Conservation (phyloP, 2,888 invertebrate species). For the Erynnis tages region DNA sequence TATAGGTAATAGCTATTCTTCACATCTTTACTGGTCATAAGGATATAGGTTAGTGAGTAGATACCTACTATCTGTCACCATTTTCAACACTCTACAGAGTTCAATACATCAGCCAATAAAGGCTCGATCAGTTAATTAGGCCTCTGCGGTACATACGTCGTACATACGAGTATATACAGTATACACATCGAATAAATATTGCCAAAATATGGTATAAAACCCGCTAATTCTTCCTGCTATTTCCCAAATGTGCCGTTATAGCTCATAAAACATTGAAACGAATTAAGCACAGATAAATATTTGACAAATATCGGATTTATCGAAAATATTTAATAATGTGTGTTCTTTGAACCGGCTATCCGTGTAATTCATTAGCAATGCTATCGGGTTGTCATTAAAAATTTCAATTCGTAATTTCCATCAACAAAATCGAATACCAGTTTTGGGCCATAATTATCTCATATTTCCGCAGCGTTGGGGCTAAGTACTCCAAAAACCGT, state of each 20-base stretch:
- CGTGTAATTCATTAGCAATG: constrained; percentile 37
- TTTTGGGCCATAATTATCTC: constrained; percentile 71
- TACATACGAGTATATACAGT: too few species aligned
- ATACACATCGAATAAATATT: constrained; percentile 6
- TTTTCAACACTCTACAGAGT: too few species aligned
- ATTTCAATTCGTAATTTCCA: constrained; percentile 52
- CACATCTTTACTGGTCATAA: too few species aligned
- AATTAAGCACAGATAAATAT: constrained; percentile 23
- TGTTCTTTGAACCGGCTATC: constrained; percentile 16
- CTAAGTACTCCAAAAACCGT: constrained; percentile 74
- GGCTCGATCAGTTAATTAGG: constrained; percentile 7
- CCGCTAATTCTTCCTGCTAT: constrained; percentile 19
- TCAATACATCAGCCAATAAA: neutral
- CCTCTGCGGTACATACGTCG: neutral
- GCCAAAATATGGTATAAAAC: constrained; percentile 17
- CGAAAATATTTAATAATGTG: constrained; percentile 21
- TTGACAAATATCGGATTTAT: constrained; percentile 24
- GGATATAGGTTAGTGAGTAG: too few species aligned
- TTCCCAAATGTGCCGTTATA: constrained; percentile 19
- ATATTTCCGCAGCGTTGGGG: constrained; percentile 58
- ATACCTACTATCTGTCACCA: too few species aligned
- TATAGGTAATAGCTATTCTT: too few species aligned
- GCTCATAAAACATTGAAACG: constrained; percentile 22
- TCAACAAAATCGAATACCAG: constrained; percentile 63
- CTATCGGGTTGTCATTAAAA: constrained; percentile 44